Evolutionary conservation across 2,888 invertebrate genomes (phyloP).

Genomic region (Tipula vernalis): DNA sequence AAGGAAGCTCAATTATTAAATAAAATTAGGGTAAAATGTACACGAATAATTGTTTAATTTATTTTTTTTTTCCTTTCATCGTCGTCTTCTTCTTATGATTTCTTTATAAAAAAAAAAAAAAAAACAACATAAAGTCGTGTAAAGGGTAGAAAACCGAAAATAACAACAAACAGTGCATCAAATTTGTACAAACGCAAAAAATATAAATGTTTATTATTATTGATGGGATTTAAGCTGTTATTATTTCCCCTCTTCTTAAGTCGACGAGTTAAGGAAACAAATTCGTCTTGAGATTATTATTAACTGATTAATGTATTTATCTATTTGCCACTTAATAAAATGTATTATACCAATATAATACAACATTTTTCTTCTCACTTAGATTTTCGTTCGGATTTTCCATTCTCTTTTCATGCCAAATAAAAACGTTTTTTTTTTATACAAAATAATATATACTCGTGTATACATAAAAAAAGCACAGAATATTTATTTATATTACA

Average conservation of each 20-base stretch:
- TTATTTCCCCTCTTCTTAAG: neutral
- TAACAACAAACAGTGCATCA: neutral
- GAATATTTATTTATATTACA: neutral
- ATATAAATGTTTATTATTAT: neutral
- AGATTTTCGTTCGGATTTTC: neutral
- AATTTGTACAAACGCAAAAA: neutral
- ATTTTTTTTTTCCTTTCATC: neutral
- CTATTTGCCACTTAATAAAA: neutral
- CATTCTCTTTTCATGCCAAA: neutral
- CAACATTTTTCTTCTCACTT: neutral
- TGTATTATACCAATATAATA: neutral
- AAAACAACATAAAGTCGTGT: neutral
- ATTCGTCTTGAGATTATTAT: neutral
- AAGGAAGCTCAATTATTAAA: conserved; percentile 1
- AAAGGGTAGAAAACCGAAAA: neutral
- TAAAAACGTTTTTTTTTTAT: neutral
- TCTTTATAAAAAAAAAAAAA: neutral
- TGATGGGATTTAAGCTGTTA: neutral
- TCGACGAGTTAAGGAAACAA: neutral
- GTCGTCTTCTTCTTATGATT: neutral
- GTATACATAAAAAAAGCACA: neutral
- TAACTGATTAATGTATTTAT: conserved; percentile 4
- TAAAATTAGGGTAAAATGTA: conserved; percentile 11
- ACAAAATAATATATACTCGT: neutral
- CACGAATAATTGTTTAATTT: conserved; percentile 11